phyloP scores from a whole-genome alignment of 2,888 invertebrate species.

The Mesodorylaimus sp. region DNA sequence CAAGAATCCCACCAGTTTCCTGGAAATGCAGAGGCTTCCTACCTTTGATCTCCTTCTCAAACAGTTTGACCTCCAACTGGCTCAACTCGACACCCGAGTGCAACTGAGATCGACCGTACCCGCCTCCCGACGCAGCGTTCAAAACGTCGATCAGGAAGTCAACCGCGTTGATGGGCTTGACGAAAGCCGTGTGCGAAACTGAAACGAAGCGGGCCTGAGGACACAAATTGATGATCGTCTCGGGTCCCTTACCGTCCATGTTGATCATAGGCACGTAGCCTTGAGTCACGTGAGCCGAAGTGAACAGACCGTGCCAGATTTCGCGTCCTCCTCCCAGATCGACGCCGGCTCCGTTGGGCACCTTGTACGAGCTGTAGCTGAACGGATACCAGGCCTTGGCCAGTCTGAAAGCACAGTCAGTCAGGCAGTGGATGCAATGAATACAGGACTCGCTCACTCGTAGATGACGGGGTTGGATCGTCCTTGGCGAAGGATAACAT shows the following conservation, averaged over 20 bases:
- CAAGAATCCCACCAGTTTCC: too few relatives aligned
- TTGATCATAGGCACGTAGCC: conserved; percentile 20
- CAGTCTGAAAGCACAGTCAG: not conserved
- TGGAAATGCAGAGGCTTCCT: too few relatives aligned
- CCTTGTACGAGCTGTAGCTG: not conserved
- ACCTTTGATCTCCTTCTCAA: conserved; percentile 11
- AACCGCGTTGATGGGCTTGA: too few relatives aligned
- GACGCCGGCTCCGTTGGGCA: not conserved
- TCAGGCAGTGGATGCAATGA: too few relatives aligned
- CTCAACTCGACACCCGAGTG: not conserved
- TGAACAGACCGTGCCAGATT: conserved; percentile 26
- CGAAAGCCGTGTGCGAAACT: too few relatives aligned
- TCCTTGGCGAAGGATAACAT: conserved; percentile 10
- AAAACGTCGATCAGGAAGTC: conserved; percentile 1
- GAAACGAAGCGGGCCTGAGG: too few relatives aligned
- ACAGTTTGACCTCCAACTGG: not conserved
- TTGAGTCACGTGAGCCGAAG: conserved; percentile 20
- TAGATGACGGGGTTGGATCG: not conserved
- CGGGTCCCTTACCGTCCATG: conserved; percentile 17
- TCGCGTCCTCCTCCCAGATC: conserved; percentile 25
- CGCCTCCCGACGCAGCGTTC: not conserved
- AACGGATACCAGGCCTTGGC: not conserved
- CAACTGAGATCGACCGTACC: conserved; percentile 1
- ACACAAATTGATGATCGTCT: too few relatives aligned
- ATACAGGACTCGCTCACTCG: not conserved